These are phyloP conservation scores for Hapalemur alaotrensis DNA, from an alignment of 2,797 vertebrate species.

Conservation along the genomic window DNA sequence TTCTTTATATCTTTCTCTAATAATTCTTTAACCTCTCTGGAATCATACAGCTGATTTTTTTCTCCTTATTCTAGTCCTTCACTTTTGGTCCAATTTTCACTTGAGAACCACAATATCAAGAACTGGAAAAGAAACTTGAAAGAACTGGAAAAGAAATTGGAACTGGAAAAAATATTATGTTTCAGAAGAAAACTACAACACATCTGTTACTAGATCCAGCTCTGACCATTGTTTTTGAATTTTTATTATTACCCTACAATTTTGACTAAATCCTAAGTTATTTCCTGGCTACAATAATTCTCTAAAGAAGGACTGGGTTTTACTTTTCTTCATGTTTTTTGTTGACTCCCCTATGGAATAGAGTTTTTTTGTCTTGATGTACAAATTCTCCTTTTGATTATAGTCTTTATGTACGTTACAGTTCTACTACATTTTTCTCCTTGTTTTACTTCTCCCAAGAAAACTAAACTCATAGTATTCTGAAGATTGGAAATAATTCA, in stretches of 20 bases:
- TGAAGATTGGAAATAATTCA: neutral
- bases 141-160: no score
- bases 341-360: neutral
- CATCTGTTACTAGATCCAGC: neutral
- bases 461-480: neutral
- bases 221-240: neutral
- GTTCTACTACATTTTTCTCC: neutral
- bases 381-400: neutral
- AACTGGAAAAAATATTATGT: no score
- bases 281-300: neutral
- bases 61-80: neutral
- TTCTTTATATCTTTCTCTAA: neutral
- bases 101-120: neutral
- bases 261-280: neutral
- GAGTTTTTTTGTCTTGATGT: neutral
- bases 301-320: neutral
- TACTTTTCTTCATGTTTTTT: neutral
- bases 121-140: no score
- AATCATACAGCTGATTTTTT: neutral
- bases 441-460: neutral
- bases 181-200: no score
- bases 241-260: neutral
- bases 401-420: neutral
- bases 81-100: neutral
- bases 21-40: neutral